Evolutionary conservation across 2,888 invertebrate species (phyloP).

Genomic region (Nematopogon swammerdamellus): DNA sequence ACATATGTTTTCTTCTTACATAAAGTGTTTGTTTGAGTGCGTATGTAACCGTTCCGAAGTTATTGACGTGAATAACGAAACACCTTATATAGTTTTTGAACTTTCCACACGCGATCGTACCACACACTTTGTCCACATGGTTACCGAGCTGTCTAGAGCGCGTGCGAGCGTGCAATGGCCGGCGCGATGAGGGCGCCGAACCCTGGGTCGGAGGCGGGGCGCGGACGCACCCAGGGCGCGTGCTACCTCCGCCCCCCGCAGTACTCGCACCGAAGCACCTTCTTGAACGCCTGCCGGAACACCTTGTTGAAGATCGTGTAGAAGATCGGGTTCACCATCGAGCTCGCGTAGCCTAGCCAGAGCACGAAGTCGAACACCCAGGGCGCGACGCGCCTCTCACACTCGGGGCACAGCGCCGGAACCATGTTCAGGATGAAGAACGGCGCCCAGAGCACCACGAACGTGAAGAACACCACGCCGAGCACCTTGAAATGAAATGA

Average conservation of each 20-base stretch:
- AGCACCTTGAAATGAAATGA: no score
- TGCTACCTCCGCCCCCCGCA: constrained; percentile 50
- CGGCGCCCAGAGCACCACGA: constrained; percentile 94
- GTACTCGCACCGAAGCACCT: constrained; percentile 77
- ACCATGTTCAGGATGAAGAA: constrained; percentile 89
- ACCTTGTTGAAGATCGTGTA: constrained; percentile 95
- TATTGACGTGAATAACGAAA: no score
- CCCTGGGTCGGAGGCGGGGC: constrained; percentile 44
- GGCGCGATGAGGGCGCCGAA: constrained; percentile 28
- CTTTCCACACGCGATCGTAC: no score
- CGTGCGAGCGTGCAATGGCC: neutral
- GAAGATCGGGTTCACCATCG: constrained; percentile 94
- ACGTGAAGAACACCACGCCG: constrained; percentile 92
- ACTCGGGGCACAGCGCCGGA: constrained; percentile 78
- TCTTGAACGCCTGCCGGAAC: constrained; percentile 87
- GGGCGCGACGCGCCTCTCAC: constrained; percentile 69
- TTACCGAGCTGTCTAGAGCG: neutral
- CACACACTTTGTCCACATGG: no score
- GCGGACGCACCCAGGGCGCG: constrained; percentile 50
- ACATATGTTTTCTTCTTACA: no score
- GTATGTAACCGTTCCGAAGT: no score
- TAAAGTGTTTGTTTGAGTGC: no score
- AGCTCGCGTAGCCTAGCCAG: constrained; percentile 92
- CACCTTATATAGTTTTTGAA: no score
- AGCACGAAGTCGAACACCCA: constrained; percentile 85